Conservation (phyloP, 2,888 invertebrate species). For the Watsonalla binaria region DNA sequence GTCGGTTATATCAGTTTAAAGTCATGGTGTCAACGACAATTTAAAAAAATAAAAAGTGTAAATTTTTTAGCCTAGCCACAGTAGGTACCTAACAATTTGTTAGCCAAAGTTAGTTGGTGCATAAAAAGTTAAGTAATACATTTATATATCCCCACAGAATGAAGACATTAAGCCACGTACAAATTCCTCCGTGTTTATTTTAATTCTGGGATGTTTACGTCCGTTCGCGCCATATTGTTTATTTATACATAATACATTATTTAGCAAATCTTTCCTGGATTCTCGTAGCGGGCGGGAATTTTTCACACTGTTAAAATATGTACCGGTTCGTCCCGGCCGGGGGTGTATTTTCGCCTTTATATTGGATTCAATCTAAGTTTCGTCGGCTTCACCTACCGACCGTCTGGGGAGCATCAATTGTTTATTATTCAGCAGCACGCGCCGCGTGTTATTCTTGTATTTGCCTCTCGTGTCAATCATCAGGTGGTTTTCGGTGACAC, state of each 20-base stretch:
- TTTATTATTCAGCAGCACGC: slow-evolving; percentile 3
- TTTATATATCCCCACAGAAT: background rate
- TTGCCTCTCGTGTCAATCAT: background rate
- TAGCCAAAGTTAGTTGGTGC: no score
- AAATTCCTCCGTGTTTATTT: background rate
- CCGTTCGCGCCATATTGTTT: slow-evolving; percentile 8
- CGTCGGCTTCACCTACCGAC: slow-evolving; percentile 3
- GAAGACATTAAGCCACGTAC: background rate
- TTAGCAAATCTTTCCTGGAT: slow-evolving; percentile 13
- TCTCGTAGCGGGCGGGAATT: slow-evolving; percentile 17
- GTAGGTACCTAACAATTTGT: no score
- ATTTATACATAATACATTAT: slow-evolving; percentile 12
- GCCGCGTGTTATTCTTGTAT: background rate
- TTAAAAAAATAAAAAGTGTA: no score
- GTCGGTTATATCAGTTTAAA: no score
- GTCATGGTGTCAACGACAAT: no score
- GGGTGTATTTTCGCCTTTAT: slow-evolving; percentile 19
- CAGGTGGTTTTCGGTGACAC: background rate
- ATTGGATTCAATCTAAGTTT: slow-evolving; percentile 15
- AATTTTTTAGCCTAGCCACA: no score
- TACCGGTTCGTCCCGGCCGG: slow-evolving; percentile 27
- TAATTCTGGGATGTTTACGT: background rate
- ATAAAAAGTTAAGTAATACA: background rate
- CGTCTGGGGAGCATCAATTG: slow-evolving; percentile 2
- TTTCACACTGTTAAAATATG: slow-evolving; percentile 41